Percentiles rank a stretch among this genome's conserved stretches.
These are phyloP conservation scores for Cataglyphis hispanica DNA, from an alignment of 1,140 invertebrate genomes.

Conservation along the genomic window DNA sequence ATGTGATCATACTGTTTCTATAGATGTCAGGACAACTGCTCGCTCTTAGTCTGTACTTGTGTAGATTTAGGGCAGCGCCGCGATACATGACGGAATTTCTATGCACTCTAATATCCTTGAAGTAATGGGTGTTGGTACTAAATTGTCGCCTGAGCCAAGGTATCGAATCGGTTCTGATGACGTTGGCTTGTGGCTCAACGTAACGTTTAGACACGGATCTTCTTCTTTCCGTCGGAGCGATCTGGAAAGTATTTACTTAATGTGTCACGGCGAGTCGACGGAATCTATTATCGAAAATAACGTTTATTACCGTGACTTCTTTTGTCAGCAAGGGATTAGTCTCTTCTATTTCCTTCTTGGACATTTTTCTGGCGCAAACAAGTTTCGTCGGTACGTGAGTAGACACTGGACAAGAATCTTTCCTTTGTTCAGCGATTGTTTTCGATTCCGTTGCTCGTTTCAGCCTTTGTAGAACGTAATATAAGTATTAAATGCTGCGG, in stretches of 20 bases:
- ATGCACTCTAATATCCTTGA: slow-evolving; percentile 92
- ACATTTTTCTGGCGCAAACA: slow-evolving; percentile 71
- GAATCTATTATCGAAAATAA: neutral
- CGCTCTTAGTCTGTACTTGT: slow-evolving; percentile 93
- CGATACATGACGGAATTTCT: slow-evolving; percentile 94
- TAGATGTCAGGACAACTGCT: slow-evolving; percentile 97
- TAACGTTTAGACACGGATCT: slow-evolving; percentile 76
- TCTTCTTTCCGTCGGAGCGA: slow-evolving; percentile 70
- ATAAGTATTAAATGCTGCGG: neutral
- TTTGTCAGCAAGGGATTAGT: slow-evolving; percentile 77
- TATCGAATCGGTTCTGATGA: slow-evolving; percentile 80
- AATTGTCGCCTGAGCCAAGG: slow-evolving; percentile 89
- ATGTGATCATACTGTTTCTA: slow-evolving; percentile 95
- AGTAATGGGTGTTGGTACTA: slow-evolving; percentile 89
- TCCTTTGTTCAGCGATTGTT: slow-evolving; percentile 29
- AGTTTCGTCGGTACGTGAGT: slow-evolving; percentile 71
- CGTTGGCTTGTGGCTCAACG: slow-evolving; percentile 65
- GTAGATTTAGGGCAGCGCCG: slow-evolving; percentile 93
- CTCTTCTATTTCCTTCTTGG: slow-evolving; percentile 78
- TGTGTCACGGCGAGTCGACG: neutral
- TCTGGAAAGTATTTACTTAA: slow-evolving; percentile 61
- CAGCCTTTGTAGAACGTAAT: slow-evolving; percentile 72
- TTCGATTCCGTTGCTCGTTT: slow-evolving; percentile 78
- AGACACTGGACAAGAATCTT: slow-evolving; percentile 51
- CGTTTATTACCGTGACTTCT: slow-evolving; percentile 71